Evolutionary conservation across 2,888 invertebrate species (phyloP).

Genomic region (Tryphoninae sp.): DNA sequence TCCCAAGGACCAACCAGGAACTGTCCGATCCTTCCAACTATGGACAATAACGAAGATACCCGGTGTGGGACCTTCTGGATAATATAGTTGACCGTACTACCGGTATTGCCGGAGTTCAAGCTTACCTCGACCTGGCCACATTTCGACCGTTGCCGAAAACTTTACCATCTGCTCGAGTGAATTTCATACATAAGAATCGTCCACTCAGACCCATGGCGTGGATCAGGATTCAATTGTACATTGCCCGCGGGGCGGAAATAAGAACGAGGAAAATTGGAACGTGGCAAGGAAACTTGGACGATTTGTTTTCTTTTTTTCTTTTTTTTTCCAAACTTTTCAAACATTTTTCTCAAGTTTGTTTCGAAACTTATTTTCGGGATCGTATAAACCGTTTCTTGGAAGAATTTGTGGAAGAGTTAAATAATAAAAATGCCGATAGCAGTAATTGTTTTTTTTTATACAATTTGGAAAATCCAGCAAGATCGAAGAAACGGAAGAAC

Average conservation of each 20-base stretch:
- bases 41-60: conserved; percentile 75
- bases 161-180: conserved; percentile 69
- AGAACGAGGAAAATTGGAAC: not conserved
- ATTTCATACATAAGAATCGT: conserved; percentile 78
- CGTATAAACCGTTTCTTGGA: not conserved
- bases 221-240: conserved; percentile 77
- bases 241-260: conserved; percentile 1
- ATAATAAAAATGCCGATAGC: no score
- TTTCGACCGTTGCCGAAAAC: conserved; percentile 55
- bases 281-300: not conserved
- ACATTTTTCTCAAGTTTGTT: not conserved
- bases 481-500: not conserved
- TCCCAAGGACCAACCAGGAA: conserved; percentile 37
- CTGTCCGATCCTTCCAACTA: conserved; percentile 52
- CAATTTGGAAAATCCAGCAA: not conserved
- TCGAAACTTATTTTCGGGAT: not conserved
- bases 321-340: conserved; percentile 1
- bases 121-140: conserved; percentile 34
- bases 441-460: not conserved
- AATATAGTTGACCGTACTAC: conserved; percentile 61
- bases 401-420: no score
- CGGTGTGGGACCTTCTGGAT: conserved; percentile 55
- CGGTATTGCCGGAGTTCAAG: conserved; percentile 33
- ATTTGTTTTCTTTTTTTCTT: conserved; percentile 6
- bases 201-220: conserved; percentile 63